Base-by-base conservation (phyloP, 2,797 vertebrate genomes). In the Mareca strepera region DNA sequence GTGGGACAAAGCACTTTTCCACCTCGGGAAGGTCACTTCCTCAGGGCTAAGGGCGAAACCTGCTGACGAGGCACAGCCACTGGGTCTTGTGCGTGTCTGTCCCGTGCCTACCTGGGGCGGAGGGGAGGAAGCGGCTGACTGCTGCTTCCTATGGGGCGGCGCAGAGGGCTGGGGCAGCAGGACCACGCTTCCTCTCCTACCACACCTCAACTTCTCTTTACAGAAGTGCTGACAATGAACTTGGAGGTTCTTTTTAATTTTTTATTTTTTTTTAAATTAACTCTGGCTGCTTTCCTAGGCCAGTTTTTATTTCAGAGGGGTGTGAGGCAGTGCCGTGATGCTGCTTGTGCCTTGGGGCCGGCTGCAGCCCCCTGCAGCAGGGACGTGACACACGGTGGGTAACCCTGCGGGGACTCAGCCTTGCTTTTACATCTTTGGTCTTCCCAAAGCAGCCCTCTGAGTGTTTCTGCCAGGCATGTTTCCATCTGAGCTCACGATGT, bases 401-500 rank as follows among this genome's bases (percentile, higher is more conserved):
- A 48, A 55, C 44, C 18, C 23, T 0, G 1, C 2, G 9, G 23
- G 21, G 58, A 63, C 78, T 96, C 92, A 87, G 91, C 80, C 80
- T 93, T 73, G 43, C 62, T 86, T 97, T 91, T 96, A 46, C 37
- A 17, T 6, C 2, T 83, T 93, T 22, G 66, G 56, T 58, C 83
- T 93, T 88, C 70, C 85, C 89, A 37, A 76, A 80, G 44, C 83
- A 88, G 88, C 90, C 97, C 96, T 97, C 82, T 92, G 95, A 74
- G 77, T 62, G 56, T 60, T 26, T 58, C 68, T 95, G 92, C 94
- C 96, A 97, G 86, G 59, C 28, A 17, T 26, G 62, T 90, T 96
- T 97, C 95, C 90, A 97, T 53, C 62, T 68, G 48, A 97, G 88
- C 86, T 96, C 92, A 67, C 80, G 91, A 93, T 92, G 80, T 20